Percentiles rank a stretch among this genome's conserved stretches.
These are phyloP conservation scores for Dryobates pubescens DNA, from an alignment of 2,797 vertebrate species.

Conservation along the genomic window DNA sequence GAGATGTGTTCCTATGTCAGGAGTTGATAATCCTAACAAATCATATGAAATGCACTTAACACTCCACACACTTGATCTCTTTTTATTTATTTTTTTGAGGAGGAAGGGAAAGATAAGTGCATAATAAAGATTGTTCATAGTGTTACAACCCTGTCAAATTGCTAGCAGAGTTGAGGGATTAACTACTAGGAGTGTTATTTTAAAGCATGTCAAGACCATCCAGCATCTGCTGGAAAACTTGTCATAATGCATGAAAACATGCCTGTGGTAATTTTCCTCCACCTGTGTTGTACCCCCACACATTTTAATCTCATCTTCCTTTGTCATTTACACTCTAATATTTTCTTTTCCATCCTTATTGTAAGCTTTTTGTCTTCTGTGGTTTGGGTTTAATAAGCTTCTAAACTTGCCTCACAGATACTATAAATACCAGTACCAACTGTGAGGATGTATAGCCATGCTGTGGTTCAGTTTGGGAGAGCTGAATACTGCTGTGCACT, in stretches of 20 bases:
- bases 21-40: neutral
- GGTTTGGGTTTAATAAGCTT: conserved; percentile 70
- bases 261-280: conserved; percentile 46
- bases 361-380: conserved; percentile 65
- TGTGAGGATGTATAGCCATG: conserved; percentile 11
- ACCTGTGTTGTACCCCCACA: neutral
- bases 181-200: conserved; percentile 48
- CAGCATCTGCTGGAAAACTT: conserved; percentile 31
- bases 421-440: conserved; percentile 48
- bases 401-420: conserved; percentile 46
- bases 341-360: conserved; percentile 59
- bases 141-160: conserved; percentile 22
- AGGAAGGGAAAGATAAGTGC: neutral
- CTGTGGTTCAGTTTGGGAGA: neutral
- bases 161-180: conserved; percentile 22
- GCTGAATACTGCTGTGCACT: neutral
- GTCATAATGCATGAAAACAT: conserved; percentile 26
- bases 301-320: conserved; percentile 39
- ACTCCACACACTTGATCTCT: neutral
- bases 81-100: neutral
- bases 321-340: conserved; percentile 56
- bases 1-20: neutral
- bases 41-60: neutral
- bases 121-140: conserved; percentile 16
- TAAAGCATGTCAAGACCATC: conserved; percentile 22